Percentiles rank a stretch among this genome's conserved stretches.
Evolutionary conservation across 2,113 vertebrate genomes (phyloP).

Genomic region (Cinclus mexicanus): DNA sequence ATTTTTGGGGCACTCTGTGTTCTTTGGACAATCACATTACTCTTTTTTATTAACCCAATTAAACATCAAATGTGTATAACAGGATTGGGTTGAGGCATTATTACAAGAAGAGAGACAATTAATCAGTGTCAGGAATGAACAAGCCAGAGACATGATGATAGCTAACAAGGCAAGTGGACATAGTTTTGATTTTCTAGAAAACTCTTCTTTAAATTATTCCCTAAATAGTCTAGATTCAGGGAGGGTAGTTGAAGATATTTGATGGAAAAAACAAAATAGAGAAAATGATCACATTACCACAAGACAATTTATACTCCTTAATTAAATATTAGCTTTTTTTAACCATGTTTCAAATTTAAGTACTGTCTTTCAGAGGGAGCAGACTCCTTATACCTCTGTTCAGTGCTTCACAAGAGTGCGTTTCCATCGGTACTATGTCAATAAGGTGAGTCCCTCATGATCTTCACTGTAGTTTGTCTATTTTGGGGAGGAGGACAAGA

Average conservation of each 20-base stretch:
- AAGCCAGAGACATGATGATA: background rate
- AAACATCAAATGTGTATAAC: background rate
- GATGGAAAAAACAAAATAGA: background rate
- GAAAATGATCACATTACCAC: background rate
- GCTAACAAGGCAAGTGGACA: background rate
- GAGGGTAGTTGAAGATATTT: background rate
- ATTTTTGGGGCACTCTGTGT: background rate
- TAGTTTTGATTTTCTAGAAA: background rate
- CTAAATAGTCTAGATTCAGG: background rate
- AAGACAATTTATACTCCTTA: background rate
- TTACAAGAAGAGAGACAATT: background rate
- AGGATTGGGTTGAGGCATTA: background rate
- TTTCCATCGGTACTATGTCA: background rate
- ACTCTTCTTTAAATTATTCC: background rate
- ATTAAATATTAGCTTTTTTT: background rate
- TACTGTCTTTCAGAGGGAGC: background rate
- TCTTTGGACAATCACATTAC: background rate
- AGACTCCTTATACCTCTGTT: background rate
- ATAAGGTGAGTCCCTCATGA: background rate
- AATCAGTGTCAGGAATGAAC: background rate
- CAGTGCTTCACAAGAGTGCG: background rate
- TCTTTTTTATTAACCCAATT: background rate
- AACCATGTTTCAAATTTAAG: background rate
- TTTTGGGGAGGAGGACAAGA: rapidly evolving
- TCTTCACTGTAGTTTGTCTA: background rate